phyloP scores from a whole-genome alignment of 2,888 invertebrate species.

The Choristoneura rosaceana region DNA sequence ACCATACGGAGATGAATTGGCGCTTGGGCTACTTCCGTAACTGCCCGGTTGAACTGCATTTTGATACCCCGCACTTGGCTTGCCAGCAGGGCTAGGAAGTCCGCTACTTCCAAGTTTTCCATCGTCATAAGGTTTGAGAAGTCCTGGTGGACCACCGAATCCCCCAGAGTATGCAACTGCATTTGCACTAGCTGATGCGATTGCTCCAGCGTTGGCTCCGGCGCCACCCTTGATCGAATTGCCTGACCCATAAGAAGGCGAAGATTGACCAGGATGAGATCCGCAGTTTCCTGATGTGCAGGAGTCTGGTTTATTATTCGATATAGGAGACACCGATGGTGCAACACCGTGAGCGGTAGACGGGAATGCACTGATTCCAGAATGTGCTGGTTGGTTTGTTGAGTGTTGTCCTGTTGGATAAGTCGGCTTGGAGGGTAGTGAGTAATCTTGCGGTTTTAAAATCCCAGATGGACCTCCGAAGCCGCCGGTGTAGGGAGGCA shows the following conservation, averaged over 20 bases:
- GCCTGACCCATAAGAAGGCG: constrained; percentile 24
- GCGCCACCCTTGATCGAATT: constrained; percentile 31
- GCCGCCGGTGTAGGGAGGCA: constrained; percentile 56
- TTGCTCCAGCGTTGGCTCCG: constrained; percentile 46
- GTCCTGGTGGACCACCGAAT: constrained; percentile 78
- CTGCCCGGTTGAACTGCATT: constrained; percentile 17
- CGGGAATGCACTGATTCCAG: constrained; percentile 37
- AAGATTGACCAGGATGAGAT: constrained; percentile 16
- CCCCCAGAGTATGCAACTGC: constrained; percentile 71
- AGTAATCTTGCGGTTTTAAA: constrained; percentile 63
- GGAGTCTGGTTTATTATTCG: constrained; percentile 25
- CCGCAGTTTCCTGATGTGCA: constrained; percentile 43
- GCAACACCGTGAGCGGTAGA: constrained; percentile 48
- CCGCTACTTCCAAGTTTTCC: constrained; percentile 53
- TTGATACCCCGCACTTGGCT: constrained; percentile 22
- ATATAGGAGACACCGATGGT: constrained; percentile 40
- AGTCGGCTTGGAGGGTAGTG: constrained; percentile 47
- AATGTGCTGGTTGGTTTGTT: constrained; percentile 34
- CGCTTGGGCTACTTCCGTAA: constrained; percentile 15
- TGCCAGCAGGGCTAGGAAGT: constrained; percentile 12
- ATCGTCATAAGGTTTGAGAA: constrained; percentile 69
- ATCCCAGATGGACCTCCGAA: constrained; percentile 65
- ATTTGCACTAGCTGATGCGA: constrained; percentile 58
- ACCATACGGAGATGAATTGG: constrained; percentile 22
- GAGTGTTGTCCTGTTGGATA: constrained; percentile 39